Evolutionary conservation across 2,797 vertebrate genomes (phyloP), one percentile per base, ranked within the genome.

Genomic region (Urosaurus nigricauda): DNA sequence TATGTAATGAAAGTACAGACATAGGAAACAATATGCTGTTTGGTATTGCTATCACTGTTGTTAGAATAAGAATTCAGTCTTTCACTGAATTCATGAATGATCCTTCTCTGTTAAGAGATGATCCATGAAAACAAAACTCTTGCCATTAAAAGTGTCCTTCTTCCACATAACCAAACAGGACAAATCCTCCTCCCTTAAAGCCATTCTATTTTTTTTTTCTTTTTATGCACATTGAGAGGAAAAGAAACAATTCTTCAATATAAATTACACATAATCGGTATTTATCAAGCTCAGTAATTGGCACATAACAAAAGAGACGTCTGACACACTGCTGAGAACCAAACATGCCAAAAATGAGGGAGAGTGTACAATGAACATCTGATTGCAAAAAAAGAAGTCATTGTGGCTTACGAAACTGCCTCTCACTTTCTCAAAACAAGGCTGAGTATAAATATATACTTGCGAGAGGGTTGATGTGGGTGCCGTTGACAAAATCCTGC

Each of bases 211-310:
- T 51, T 51, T 7, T 7, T 7, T 7, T 7, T 7, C 71, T 81
- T 35, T 71, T 93, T 21, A 60, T 0, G 0, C 47, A 19, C 32
- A 70, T 94, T 93, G 93, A 94, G 84, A 92, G 85, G 73, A 81
- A 94, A 93, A 70, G 89, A 93, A 94, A 91, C 94, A 93, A 93
- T 94, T 94, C 87, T 85, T 92, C 87, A 84, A 51, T 89, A 93
- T 94, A 95, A 94, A 95, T 95, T 91, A 95, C 92, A 92, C 94
- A 93, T 95, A 96, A 95, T 95, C 92, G 93, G 94, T 95, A 91
- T 95, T 96, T 95, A 95, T 95, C 94, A 95, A 91, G 93, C 91
- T 94, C 91, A 86, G 94, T 95, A 95, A 96, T 95, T 94, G 93
- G 91, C 94, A 95, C 87, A 92, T 90, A 93, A 95, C 95, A 90